These are phyloP conservation scores for Mactromeris polynyma DNA, from an alignment of 2,888 invertebrate genomes.

Conservation along the genomic window DNA sequence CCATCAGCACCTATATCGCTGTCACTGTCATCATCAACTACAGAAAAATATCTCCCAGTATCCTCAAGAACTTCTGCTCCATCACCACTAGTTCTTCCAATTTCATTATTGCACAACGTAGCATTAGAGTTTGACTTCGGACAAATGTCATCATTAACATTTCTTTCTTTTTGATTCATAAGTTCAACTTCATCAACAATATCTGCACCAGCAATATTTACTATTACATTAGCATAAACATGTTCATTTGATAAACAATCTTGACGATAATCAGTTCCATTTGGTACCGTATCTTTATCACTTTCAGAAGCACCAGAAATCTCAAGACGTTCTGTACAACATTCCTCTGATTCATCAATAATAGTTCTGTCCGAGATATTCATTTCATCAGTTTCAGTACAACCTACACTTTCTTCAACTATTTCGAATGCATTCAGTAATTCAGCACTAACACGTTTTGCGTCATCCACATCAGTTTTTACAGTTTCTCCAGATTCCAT, in stretches of 20 bases:
- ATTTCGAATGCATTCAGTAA: background rate
- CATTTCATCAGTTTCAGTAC: constrained; percentile 27
- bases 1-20: background rate
- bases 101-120: background rate
- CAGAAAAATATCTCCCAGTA: constrained; percentile 19
- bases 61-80: constrained; percentile 27
- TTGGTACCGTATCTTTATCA: background rate
- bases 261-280: background rate
- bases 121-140: background rate
- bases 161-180: background rate
- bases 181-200: background rate
- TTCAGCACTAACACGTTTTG: background rate
- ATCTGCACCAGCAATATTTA: background rate
- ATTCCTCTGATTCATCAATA: constrained; percentile 21
- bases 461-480: background rate
- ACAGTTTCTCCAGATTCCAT: constrained; percentile 21
- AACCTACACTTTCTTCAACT: constrained; percentile 3
- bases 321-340: background rate
- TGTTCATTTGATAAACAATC: constrained; percentile 3
- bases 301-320: constrained; percentile 9
- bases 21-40: constrained; percentile 17
- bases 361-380: constrained; percentile 39
- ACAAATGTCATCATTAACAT: background rate
- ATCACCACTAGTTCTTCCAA: constrained; percentile 13
- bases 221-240: constrained; percentile 35